Evolutionary conservation across 2,888 invertebrate genomes (phyloP).

Genomic region (Idaea aversata): DNA sequence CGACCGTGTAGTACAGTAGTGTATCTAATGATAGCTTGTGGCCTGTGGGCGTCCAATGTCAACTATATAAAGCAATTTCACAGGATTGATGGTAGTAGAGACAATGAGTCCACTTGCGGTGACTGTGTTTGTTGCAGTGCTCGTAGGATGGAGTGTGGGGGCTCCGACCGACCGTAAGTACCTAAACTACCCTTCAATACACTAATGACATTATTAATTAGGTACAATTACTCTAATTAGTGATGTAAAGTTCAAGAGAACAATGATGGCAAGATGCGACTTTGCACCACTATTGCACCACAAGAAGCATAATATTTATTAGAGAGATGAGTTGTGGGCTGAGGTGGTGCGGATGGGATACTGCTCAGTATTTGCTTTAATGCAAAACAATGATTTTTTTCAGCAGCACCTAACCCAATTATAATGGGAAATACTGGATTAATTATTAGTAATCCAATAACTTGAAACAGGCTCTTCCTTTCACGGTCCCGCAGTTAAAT

Average conservation of each 20-base stretch:
- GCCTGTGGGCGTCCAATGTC: slow-evolving; percentile 66
- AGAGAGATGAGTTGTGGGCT: too few species aligned
- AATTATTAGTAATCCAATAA: too few species aligned
- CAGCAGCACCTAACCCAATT: too few species aligned
- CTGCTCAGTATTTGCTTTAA: too few species aligned
- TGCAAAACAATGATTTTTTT: too few species aligned
- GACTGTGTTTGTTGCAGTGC: slow-evolving; percentile 43
- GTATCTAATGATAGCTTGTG: slow-evolving; percentile 57
- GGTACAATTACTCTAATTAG: not conserved
- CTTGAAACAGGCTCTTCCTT: too few species aligned
- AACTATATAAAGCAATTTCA: slow-evolving; percentile 65
- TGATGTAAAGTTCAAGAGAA: slow-evolving; percentile 8
- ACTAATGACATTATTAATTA: not conserved
- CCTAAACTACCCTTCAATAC: not conserved
- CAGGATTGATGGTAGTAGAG: slow-evolving; percentile 51
- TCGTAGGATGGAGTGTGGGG: slow-evolving; percentile 43
- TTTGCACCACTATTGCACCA: too few species aligned
- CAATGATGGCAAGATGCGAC: not conserved
- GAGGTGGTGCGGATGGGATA: too few species aligned
- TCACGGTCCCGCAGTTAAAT: too few species aligned
- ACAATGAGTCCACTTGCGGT: slow-evolving; percentile 52
- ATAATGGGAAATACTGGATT: too few species aligned
- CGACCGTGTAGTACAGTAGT: slow-evolving; percentile 50
- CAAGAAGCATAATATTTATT: too few species aligned
- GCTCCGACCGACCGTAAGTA: slow-evolving; percentile 65